A percentile compares a stretch with the other conserved stretches of the same genome.
phyloP scores from a whole-genome alignment of 2,888 invertebrate genomes.

The Cephus pygmeus region DNA sequence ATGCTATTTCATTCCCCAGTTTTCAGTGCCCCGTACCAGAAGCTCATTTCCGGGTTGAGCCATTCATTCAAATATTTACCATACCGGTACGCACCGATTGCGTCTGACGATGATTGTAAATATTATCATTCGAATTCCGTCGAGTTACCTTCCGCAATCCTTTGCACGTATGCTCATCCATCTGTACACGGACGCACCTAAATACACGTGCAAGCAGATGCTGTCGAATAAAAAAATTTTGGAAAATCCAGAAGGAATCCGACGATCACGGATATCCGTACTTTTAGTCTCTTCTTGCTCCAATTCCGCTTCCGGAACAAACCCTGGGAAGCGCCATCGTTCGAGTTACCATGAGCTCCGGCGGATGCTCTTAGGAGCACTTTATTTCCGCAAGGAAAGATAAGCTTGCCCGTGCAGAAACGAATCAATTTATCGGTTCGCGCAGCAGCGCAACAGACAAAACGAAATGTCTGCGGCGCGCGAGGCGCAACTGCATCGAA shows the following conservation, averaged over 20 bases:
- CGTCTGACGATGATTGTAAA: too few relatives aligned
- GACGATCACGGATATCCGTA: neutral
- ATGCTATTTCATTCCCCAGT: neutral
- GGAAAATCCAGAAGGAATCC: too few relatives aligned
- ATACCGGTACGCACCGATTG: too few relatives aligned
- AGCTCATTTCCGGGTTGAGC: neutral
- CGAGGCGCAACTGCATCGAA: neutral
- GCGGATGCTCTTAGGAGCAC: slow-evolving; percentile 5
- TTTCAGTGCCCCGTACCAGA: neutral
- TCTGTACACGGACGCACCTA: too few relatives aligned
- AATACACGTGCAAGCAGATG: too few relatives aligned
- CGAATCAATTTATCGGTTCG: slow-evolving; percentile 9
- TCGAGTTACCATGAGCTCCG: neutral
- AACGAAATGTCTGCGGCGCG: neutral
- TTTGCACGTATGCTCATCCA: too few relatives aligned
- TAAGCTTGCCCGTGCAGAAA: slow-evolving; percentile 9
- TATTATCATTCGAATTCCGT: too few relatives aligned
- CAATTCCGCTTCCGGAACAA: neutral
- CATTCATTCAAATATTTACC: too few relatives aligned
- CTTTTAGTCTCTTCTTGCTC: neutral
- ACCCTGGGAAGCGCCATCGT: neutral
- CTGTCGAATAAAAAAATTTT: neutral
- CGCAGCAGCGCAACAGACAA: slow-evolving; percentile 5
- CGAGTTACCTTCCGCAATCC: too few relatives aligned
- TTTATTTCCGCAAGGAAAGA: slow-evolving; percentile 2